phyloP scores from a whole-genome alignment of 2,113 vertebrate species.

The Arothron firmamentum region DNA sequence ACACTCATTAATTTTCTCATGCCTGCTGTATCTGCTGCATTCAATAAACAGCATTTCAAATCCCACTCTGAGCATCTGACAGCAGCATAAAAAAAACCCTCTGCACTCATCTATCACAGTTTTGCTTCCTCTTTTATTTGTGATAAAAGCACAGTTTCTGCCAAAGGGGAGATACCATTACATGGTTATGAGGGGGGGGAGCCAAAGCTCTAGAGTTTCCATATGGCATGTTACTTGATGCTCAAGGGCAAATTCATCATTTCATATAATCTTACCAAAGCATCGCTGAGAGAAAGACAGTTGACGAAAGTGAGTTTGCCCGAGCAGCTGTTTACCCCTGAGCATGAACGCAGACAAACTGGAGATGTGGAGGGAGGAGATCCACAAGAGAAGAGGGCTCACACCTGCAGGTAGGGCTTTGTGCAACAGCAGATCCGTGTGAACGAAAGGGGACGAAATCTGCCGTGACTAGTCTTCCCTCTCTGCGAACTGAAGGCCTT shows the following conservation, averaged over 20 bases:
- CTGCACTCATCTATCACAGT: not conserved
- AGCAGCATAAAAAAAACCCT: not conserved
- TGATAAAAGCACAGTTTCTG: not conserved
- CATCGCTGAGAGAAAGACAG: slow-evolving; percentile 17
- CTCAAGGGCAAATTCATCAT: slow-evolving; percentile 15
- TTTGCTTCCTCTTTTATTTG: not conserved
- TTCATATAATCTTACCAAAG: slow-evolving; percentile 10
- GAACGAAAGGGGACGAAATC: too few relatives aligned
- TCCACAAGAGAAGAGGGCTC: not conserved
- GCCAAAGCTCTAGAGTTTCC: slow-evolving; percentile 1
- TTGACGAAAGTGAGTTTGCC: slow-evolving; percentile 31
- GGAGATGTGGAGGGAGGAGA: slow-evolving; percentile 14
- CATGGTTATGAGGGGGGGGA: slow-evolving; percentile 1
- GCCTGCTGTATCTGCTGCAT: not conserved
- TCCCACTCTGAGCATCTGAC: not conserved
- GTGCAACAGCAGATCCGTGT: slow-evolving; percentile 14
- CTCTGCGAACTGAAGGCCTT: not conserved
- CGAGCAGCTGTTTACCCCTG: slow-evolving; percentile 40
- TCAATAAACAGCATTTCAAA: slow-evolving; percentile 4
- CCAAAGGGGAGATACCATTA: slow-evolving; percentile 2
- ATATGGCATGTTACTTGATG: slow-evolving; percentile 2
- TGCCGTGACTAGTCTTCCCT: too few relatives aligned
- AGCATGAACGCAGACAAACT: slow-evolving; percentile 29
- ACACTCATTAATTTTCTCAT: slow-evolving; percentile 15
- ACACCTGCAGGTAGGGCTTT: slow-evolving; percentile 26